Base-by-base conservation (phyloP, 2,113 vertebrate species). In the Podilymbus podiceps region DNA sequence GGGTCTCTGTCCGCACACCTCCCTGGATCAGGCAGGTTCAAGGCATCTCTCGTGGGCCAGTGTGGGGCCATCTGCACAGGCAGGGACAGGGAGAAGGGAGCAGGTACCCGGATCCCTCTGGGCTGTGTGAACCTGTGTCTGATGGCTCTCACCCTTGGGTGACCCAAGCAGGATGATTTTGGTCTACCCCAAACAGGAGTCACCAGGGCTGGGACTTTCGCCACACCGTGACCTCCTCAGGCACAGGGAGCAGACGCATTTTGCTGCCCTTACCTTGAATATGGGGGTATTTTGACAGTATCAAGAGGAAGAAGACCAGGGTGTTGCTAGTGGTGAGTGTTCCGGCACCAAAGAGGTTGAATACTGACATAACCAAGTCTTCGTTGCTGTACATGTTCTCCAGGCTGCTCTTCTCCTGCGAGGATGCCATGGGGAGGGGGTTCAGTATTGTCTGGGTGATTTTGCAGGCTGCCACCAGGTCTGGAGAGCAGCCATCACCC, bases 241-340 rank as follows among this genome's bases (percentile, higher is more conserved):
- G 38, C n/a, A 35, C 28, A 33, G 27, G 31, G 27, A 75, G 5
- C 42, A 10, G 42, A 25, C 1, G 0, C 10, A 7, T 30, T 52
- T 10, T 40, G n/a, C 47, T 44, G 81, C 88, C 28, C 25, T 3
- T 93, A 98, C 98, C 97, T 84, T 98, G 98, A 79, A 98, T 91
- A 18, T 98, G 95, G 40, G 98, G 98, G 44, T 98, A 95, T 94
- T 98, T 98, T 53, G 97, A 96, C 98, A 98, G 97, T 6, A 97
- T 20, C 74, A 98, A 85, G 52, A 98, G 90, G 69, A 75, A 75
- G 96, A 98, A 98, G 73, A 96, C 85, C 47, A 98, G 66, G 38
- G 88, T 71, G 4, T 95, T 94, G 33, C 97, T 89, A 38, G 97
- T 98, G 15, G 97, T 98, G 27, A 98, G 96, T 5, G 98, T 98